phyloP scores from a whole-genome alignment of 2,797 vertebrate species.

The Hemitrygon akajei region DNA sequence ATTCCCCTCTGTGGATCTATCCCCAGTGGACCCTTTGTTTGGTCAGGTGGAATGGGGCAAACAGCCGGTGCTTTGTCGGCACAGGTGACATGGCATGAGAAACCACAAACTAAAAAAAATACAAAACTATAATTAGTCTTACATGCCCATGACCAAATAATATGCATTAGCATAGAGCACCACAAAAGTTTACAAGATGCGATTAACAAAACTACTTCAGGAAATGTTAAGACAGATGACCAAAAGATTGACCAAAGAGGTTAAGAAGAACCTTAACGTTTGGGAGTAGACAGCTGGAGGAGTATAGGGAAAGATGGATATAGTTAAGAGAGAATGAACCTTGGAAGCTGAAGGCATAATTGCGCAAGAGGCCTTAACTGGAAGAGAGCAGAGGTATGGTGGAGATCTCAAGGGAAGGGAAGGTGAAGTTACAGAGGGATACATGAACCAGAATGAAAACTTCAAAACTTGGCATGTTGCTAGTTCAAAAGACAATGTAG shows the following conservation, averaged over 20 bases:
- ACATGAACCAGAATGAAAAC: background rate
- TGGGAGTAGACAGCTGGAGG: too few species aligned
- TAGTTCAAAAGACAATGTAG: background rate
- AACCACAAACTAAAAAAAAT: slow-evolving; percentile 75
- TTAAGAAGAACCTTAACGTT: too few species aligned
- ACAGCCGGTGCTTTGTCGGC: slow-evolving; percentile 93
- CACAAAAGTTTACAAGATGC: background rate
- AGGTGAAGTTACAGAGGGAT: background rate
- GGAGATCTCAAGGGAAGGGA: background rate
- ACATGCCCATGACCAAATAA: background rate
- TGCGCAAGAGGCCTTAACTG: background rate
- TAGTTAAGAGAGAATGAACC: background rate
- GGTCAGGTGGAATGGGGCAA: slow-evolving; percentile 89
- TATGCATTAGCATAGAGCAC: background rate
- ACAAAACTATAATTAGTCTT: background rate
- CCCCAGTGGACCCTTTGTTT: slow-evolving; percentile 89
- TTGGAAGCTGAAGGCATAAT: background rate
- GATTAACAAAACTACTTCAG: background rate
- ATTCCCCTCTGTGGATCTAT: slow-evolving; percentile 94
- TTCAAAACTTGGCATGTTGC: background rate
- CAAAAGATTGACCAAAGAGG: background rate
- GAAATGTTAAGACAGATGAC: too few species aligned
- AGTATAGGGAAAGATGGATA: background rate
- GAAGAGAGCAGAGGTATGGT: background rate
- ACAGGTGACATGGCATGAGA: slow-evolving; percentile 96